These are phyloP conservation scores for Phymorhynchus buccinoides DNA, from an alignment of 1,140 invertebrate species.

Conservation along the genomic window DNA sequence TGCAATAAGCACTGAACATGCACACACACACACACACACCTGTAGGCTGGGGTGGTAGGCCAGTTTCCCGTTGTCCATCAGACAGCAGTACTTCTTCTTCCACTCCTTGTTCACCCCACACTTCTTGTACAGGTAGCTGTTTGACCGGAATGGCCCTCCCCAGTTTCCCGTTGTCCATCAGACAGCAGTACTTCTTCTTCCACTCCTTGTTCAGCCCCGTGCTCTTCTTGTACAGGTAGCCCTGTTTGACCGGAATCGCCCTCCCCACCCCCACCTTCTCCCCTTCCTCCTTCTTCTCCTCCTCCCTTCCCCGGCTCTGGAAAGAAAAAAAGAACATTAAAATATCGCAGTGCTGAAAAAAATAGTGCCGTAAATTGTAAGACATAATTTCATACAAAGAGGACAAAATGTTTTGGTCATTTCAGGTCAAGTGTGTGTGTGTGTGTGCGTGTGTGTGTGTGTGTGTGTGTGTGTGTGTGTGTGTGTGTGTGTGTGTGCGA, in stretches of 20 bases:
- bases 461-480: too few species aligned
- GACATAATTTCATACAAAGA: too few species aligned
- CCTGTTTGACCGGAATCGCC: constrained; percentile 97
- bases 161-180: constrained; percentile 92
- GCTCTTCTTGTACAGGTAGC: constrained; percentile 95
- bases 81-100: constrained; percentile 99
- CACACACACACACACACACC: constrained; percentile 80
- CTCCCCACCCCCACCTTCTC: constrained; percentile 80
- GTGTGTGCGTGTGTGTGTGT: neutral
- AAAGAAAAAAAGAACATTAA: neutral
- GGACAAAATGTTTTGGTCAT: too few species aligned
- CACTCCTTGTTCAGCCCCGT: constrained; percentile 95
- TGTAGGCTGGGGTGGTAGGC: constrained; percentile 97
- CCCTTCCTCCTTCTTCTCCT: constrained; percentile 80
- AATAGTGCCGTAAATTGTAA: too few species aligned
- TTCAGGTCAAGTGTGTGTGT: neutral
- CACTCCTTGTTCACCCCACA: constrained; percentile 95
- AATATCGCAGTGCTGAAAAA: too few species aligned
- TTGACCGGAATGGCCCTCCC: constrained; percentile 94
- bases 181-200: constrained; percentile 99
- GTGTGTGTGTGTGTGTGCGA: neutral
- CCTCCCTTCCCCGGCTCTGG: constrained; percentile 73
- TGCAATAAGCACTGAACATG: too few species aligned
- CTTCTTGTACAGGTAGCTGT: constrained; percentile 96
- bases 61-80: constrained; percentile 93